Percentiles rank a stretch among this genome's conserved stretches.
These are phyloP conservation scores for Gulo gulo DNA, from an alignment of 2,113 vertebrate genomes.

Conservation along the genomic window DNA sequence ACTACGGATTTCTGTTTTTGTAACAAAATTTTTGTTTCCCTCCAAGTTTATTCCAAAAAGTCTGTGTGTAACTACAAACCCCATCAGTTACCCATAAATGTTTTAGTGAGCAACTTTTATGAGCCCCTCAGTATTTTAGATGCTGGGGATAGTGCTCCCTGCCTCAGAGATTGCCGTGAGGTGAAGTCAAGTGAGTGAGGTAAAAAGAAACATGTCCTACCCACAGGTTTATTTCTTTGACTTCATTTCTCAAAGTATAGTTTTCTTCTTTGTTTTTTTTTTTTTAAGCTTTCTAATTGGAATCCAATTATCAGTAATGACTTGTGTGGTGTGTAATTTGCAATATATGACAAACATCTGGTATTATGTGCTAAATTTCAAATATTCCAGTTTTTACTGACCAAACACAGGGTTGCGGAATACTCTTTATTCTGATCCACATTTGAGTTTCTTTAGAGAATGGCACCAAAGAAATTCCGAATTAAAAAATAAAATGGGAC, in stretches of 20 bases:
- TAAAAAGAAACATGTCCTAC: background rate
- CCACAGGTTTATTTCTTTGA: background rate
- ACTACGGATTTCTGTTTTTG: background rate
- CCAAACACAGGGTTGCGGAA: background rate
- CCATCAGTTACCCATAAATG: background rate
- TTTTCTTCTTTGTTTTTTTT: background rate
- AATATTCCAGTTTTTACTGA: background rate
- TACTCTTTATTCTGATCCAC: background rate
- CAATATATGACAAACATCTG: background rate
- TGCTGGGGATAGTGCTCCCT: background rate
- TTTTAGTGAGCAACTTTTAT: background rate
- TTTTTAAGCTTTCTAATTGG: background rate
- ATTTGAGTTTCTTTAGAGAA: background rate
- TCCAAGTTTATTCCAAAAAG: background rate
- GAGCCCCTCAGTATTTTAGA: background rate
- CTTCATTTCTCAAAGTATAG: background rate
- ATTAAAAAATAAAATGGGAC: constrained; percentile 47
- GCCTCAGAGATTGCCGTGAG: background rate
- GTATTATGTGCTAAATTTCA: background rate
- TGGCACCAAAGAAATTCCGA: constrained; percentile 29
- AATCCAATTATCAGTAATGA: background rate
- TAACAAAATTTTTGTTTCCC: background rate
- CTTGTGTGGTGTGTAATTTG: background rate
- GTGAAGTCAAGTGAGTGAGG: background rate
- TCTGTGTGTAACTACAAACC: background rate